phyloP scores from a whole-genome alignment of 2,888 invertebrate species.

The Anagyrus pseudococci region DNA sequence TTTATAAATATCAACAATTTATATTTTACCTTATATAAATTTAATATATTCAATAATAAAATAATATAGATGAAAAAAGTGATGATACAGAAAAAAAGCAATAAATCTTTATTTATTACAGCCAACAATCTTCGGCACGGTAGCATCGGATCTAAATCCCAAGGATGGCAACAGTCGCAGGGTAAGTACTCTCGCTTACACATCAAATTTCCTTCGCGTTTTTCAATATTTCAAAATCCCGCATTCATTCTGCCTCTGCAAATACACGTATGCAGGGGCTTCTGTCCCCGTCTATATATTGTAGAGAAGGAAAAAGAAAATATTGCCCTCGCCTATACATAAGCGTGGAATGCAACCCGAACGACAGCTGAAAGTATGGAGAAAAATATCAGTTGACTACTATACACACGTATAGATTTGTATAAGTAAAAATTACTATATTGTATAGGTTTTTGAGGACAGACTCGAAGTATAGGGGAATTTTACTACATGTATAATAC shows the following conservation, averaged over 20 bases:
- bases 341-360: neutral
- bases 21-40: neutral
- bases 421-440: neutral
- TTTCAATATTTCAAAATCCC: constrained; percentile 10
- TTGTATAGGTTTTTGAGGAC: neutral
- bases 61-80: neutral
- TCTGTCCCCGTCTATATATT: constrained; percentile 8
- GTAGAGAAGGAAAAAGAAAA: constrained; percentile 1
- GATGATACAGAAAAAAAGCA: neutral
- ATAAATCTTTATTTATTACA: constrained; percentile 59
- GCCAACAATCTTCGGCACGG: constrained; percentile 72
- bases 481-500: neutral
- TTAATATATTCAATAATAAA: neutral
- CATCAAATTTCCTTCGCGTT: constrained; percentile 4
- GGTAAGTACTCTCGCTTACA: constrained; percentile 61
- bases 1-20: neutral
- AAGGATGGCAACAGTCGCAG: constrained; percentile 69
- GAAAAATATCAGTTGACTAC: neutral
- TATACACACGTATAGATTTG: neutral
- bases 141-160: constrained; percentile 69
- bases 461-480: neutral
- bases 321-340: constrained; percentile 7
- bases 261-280: neutral
- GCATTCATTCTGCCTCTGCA: neutral
- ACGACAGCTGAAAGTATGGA: neutral